Conservation (phyloP, 2,113 vertebrate genomes). For the Tyrannus savana region DNA sequence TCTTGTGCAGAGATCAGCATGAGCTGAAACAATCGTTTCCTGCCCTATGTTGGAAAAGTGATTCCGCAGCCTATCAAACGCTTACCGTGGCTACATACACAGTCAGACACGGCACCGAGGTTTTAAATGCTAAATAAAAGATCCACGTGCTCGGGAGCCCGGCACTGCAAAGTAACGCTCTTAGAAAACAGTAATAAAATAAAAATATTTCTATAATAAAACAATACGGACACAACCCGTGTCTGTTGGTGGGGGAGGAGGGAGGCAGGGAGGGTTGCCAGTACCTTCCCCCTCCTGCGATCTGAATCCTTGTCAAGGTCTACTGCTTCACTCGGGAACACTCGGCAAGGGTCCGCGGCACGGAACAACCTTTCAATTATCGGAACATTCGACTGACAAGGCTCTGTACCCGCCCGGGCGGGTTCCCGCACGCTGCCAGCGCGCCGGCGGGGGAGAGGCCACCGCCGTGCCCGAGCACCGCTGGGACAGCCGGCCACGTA, state of each 20-base stretch:
- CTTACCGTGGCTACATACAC: neutral
- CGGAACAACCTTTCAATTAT: fast-evolving
- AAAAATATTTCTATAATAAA: neutral
- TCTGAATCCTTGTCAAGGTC: neutral
- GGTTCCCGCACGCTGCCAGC: fast-evolving
- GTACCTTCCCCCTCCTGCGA: neutral
- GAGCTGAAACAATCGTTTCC: neutral
- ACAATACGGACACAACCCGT: fast-evolving
- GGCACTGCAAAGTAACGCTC: fast-evolving
- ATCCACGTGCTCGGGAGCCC: neutral
- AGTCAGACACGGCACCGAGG: neutral
- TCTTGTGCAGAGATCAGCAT: neutral
- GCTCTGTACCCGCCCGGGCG: neutral
- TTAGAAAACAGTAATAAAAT: neutral
- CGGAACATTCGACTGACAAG: fast-evolving
- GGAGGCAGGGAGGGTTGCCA: neutral
- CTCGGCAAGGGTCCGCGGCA: neutral
- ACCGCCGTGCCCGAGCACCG: neutral
- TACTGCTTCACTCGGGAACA: neutral
- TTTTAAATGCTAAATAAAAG: neutral
- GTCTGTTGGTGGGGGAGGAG: no score
- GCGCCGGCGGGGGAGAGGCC: neutral
- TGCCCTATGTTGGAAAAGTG: neutral
- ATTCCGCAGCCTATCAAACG: neutral
- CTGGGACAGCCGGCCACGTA: neutral